Evolutionary conservation across 1,140 invertebrate species (phyloP).

Genomic region (Drosophila busckii): DNA sequence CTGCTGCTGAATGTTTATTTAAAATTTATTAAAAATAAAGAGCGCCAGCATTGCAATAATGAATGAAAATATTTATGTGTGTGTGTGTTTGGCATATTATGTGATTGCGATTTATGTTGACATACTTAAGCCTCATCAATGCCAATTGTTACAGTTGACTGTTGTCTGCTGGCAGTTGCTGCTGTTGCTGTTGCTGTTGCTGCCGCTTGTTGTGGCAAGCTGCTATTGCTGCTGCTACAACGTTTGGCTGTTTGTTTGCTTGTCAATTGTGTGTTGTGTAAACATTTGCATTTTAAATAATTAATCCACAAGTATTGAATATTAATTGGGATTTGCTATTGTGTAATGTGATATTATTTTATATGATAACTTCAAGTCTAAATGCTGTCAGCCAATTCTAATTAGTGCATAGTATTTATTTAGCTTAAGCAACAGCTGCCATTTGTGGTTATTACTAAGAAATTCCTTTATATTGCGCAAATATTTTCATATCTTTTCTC

Average conservation of each 20-base stretch:
- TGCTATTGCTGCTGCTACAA: slow-evolving; percentile 19
- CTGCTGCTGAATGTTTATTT: slow-evolving; percentile 53
- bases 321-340: slow-evolving; percentile 23
- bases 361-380: slow-evolving; percentile 3
- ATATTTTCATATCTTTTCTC: too few relatives aligned
- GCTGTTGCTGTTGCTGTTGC: background rate
- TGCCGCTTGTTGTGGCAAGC: slow-evolving; percentile 17
- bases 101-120: slow-evolving; percentile 70
- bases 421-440: too few relatives aligned
- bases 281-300: slow-evolving; percentile 68
- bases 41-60: slow-evolving; percentile 4
- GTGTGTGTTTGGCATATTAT: slow-evolving; percentile 43
- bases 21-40: slow-evolving; percentile 70
- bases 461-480: too few relatives aligned
- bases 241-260: slow-evolving; percentile 33
- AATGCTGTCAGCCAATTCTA: too few relatives aligned
- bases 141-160: slow-evolving; percentile 14
- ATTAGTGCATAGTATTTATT: too few relatives aligned
- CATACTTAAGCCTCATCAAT: slow-evolving; percentile 74
- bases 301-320: slow-evolving; percentile 67
- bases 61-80: slow-evolving; percentile 21
- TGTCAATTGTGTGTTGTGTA: slow-evolving; percentile 40
- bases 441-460: too few relatives aligned
- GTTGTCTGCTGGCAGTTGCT: background rate
- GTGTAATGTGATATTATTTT: slow-evolving; percentile 9